Evolutionary conservation across 2,797 vertebrate genomes (phyloP), one percentile per base, ranked within the genome.

Genomic region (Mormyrops boulengeri): DNA sequence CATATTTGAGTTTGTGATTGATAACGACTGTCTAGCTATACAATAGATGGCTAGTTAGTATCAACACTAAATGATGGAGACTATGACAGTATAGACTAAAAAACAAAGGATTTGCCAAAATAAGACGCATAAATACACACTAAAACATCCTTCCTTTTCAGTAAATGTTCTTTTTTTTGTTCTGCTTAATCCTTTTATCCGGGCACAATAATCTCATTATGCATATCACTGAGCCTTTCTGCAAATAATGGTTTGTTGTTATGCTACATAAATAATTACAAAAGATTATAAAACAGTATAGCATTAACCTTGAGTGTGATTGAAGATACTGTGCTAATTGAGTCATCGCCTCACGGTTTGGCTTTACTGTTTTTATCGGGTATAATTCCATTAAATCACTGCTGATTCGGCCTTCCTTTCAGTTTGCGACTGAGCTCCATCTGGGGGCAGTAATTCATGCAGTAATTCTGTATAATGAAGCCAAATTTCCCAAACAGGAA

Each of bases 251-350:
- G 73, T 44, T 44, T 80, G 38, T 80, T 73, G 73, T 80, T 44
- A 44, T 41, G 44, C 38, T 44, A 44, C 73, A 44, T 80, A 19
- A 41, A 80, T 44, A 19, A 80, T 44, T 80, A 44, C 41, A 44
- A 80, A 41, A 80, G 73, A 80, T 73, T 73, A 73, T 73, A 80
- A 80, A 44, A 34, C 62, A 38, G 30, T 34, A 73, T 73, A 80
- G 38, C 73, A 80, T 44, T 80, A 80, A 80, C 73, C 38, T 80
- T 41, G 38, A 80, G 73, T 80, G 73, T 80, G 73, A 80, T 80
- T 41, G 73, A 80, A 41, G 73, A 44, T 80, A 44, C 38, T 19
- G 73, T 8, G 17, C 38, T 80, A 80, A 80, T 77, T 77, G 69
- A 41, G 69, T 77, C 38, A 77, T 44, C 14, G 12, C 30, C 66